These are phyloP conservation scores for Arge pagana DNA, from an alignment of 2,888 invertebrate genomes.

Conservation along the genomic window DNA sequence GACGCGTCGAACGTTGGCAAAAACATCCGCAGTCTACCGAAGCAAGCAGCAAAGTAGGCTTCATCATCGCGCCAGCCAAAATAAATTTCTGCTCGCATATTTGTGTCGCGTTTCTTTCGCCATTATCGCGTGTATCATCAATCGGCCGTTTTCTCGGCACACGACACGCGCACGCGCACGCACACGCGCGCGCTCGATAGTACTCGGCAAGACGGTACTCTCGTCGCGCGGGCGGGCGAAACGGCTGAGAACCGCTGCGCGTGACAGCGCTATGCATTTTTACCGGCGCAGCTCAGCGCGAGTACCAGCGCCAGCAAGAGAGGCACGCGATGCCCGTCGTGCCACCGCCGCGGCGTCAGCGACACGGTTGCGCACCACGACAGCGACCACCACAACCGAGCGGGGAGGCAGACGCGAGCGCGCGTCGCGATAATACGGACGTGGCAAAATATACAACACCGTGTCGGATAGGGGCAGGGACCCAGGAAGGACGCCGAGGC, in stretches of 20 bases:
- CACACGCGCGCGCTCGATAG: too few relatives aligned
- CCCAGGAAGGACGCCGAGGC: conserved; percentile 55
- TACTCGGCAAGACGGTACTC: too few relatives aligned
- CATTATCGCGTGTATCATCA: too few relatives aligned
- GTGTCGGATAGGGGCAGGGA: conserved; percentile 53
- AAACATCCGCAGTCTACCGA: too few relatives aligned
- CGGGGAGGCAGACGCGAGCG: conserved; percentile 29
- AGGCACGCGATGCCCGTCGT: conserved; percentile 16
- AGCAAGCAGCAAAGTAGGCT: too few relatives aligned
- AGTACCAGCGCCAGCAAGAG: conserved; percentile 32
- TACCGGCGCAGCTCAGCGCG: conserved; percentile 49
- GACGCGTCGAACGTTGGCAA: too few relatives aligned
- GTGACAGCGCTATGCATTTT: conserved; percentile 50
- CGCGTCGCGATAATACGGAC: conserved; percentile 14
- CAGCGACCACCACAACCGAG: conserved; percentile 2
- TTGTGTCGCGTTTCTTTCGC: too few relatives aligned
- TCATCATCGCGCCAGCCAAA: too few relatives aligned
- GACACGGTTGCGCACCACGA: conserved; percentile 28
- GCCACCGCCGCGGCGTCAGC: conserved; percentile 29
- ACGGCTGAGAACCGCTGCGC: conserved; percentile 53
- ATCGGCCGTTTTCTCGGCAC: too few relatives aligned
- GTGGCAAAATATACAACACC: conserved; percentile 8
- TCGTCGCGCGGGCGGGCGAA: too few relatives aligned
- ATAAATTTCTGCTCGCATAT: too few relatives aligned
- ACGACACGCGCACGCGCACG: too few relatives aligned